These are phyloP conservation scores for Lucifuga dentata DNA, from an alignment of 2,113 vertebrate species.

Conservation along the genomic window DNA sequence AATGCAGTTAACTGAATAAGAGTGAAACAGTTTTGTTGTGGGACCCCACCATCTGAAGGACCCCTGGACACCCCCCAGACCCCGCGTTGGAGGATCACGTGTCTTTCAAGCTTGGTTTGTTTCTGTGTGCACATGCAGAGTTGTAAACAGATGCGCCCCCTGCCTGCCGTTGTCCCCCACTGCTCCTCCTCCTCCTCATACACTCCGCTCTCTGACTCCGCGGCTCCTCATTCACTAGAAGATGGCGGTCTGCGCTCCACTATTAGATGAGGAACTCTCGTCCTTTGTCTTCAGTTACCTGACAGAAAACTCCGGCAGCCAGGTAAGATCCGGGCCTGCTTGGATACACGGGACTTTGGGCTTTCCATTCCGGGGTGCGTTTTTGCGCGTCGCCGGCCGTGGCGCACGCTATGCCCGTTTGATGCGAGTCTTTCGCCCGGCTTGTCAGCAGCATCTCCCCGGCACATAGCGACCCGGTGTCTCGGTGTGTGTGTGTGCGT, in stretches of 20 bases:
- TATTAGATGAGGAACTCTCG: constrained; percentile 97
- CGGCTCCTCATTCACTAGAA: constrained; percentile 90
- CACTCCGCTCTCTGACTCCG: constrained; percentile 74
- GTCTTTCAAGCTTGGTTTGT: constrained; percentile 12
- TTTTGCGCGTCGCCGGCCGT: constrained; percentile 52
- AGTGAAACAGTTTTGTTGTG: not conserved
- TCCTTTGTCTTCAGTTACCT: constrained; percentile 98
- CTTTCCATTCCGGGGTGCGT: constrained; percentile 18
- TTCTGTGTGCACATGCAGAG: constrained; percentile 49
- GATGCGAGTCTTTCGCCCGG: constrained; percentile 52
- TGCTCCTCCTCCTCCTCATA: constrained; percentile 70
- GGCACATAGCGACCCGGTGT: constrained; percentile 52
- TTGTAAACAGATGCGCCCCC: constrained; percentile 56
- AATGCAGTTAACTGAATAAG: not conserved
- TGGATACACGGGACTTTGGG: constrained; percentile 16
- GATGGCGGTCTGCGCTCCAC: constrained; percentile 97
- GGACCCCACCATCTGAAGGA: constrained; percentile 11
- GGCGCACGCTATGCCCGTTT: constrained; percentile 44
- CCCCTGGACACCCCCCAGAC: constrained; percentile 27
- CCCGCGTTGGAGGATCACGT: constrained; percentile 12
- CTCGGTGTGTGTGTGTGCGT: constrained; percentile 26
- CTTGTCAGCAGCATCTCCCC: constrained; percentile 64
- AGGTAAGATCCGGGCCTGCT: constrained; percentile 84
- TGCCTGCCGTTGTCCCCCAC: constrained; percentile 25
- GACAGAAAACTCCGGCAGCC: constrained; percentile 89